Conservation (phyloP, 2,888 invertebrate genomes). For the Leptinotarsa tumamoca region DNA sequence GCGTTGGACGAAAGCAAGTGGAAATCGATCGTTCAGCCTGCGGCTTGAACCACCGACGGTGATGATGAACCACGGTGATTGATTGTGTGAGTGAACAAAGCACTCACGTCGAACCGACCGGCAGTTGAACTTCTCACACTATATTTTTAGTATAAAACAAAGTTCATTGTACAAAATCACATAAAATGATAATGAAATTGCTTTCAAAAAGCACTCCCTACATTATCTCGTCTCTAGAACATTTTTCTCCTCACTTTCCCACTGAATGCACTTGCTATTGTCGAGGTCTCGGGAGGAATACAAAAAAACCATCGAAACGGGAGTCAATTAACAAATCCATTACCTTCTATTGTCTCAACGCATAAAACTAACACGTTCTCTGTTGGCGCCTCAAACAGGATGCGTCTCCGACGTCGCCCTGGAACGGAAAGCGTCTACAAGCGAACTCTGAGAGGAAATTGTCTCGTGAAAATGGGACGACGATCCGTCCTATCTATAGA, state of each 20-base stretch:
- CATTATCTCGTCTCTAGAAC: background rate
- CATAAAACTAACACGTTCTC: slow-evolving; percentile 15
- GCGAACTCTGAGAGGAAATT: slow-evolving; percentile 7
- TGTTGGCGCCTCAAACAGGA: slow-evolving; percentile 6
- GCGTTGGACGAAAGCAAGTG: no score
- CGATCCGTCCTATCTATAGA: no score
- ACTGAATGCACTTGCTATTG: background rate
- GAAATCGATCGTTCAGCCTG: no score
- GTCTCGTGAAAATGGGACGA: slow-evolving; percentile 14
- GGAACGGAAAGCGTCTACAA: background rate
- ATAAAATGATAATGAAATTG: no score
- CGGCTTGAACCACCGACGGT: no score
- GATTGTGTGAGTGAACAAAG: no score
- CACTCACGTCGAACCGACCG: no score
- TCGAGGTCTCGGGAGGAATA: background rate
- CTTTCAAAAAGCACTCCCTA: background rate
- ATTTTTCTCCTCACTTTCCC: background rate
- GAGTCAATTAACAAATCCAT: slow-evolving; percentile 25
- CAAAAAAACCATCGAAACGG: background rate
- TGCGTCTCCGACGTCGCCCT: background rate
- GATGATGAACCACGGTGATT: no score
- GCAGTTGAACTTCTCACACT: no score
- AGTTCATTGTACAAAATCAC: no score
- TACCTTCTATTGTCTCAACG: slow-evolving; percentile 19
- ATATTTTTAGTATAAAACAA: no score